Base-by-base conservation (phyloP, 2,113 vertebrate species). In the Amblyopsis rosae region DNA sequence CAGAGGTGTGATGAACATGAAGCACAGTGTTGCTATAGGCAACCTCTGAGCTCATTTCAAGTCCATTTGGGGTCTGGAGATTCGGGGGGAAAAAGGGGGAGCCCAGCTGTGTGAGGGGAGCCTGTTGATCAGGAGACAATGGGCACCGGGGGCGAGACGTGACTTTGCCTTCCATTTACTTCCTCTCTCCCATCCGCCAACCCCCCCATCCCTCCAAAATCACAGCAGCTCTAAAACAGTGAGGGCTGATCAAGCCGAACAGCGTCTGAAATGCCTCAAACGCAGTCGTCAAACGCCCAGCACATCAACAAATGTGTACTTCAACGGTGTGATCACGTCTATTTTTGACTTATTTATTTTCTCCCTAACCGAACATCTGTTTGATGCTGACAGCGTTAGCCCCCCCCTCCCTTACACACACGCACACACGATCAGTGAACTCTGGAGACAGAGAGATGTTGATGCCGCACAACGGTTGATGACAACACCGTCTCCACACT, bases 291-390 rank as follows among this genome's bases (percentile, higher is more conserved):
- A 59, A 32, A 62, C 59, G 62, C 54, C 70, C 45, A 35, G 35
- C 58, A 81, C 10, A 59, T 54, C 63, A 82, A 65, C 15, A 26
- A 11, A 65, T 55, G 65, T 68, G 70, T 69, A 32, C 63, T 50
- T 79, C 62, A 49, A 54, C 35, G 63, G 56, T 59, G 67, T 74
- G 53, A 80, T 80, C 59, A 12, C 16, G 76, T 79, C 83, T 86
- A 80, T 80, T 82, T 77, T 77, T 75, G 67, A 83, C 60, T 54
- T 73, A 16, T 46, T 79, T 83, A 61, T 72, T 75, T 64, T 61
- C 67, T 26, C 69, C 16, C 13, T 47, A 41, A 46, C 65, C 10
- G 62, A 86, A 87, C 83, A 90, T 86, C 80, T 85, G 87, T 76
- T 73, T 68, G 70, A 68, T 33, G 65, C 77, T 84, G 67, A 77